Evolutionary conservation across 1,140 invertebrate species (phyloP).

Genomic region (Periplaneta americana): DNA sequence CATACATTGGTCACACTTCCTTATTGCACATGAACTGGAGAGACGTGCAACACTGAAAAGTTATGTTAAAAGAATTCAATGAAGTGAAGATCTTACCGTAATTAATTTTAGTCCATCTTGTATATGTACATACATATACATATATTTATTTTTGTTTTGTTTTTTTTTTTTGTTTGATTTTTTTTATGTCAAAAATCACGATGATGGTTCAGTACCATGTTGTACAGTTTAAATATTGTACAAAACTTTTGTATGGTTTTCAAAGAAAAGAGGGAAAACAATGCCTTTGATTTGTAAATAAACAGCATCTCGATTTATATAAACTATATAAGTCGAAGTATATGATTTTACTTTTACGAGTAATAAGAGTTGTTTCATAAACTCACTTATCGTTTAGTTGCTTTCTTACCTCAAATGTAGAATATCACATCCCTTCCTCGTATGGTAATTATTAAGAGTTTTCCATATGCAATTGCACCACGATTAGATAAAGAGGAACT

Average conservation of each 20-base stretch:
- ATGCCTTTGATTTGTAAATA: constrained; percentile 19
- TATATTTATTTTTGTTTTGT: not conserved
- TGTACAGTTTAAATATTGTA: constrained; percentile 20
- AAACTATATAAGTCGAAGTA: not conserved
- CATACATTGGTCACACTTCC: too few relatives aligned
- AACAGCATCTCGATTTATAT: constrained; percentile 16
- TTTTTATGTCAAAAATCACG: not conserved
- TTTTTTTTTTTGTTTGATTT: not conserved
- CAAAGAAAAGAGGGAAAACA: constrained; percentile 9
- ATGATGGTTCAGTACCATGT: not conserved
- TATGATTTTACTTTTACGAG: not conserved
- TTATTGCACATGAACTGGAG: too few relatives aligned
- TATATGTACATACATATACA: not conserved
- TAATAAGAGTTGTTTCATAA: not conserved
- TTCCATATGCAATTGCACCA: too few relatives aligned
- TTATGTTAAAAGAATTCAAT: too few relatives aligned
- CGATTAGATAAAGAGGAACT: too few relatives aligned
- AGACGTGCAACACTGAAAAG: too few relatives aligned
- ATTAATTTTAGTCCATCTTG: not conserved
- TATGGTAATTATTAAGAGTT: too few relatives aligned
- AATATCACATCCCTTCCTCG: too few relatives aligned
- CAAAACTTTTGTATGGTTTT: constrained; percentile 19
- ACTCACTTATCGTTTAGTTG: too few relatives aligned
- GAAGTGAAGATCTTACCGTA: too few relatives aligned
- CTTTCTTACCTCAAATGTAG: too few relatives aligned